These are phyloP conservation scores for Syngnathoides biaculeatus DNA, from an alignment of 2,113 vertebrate species.

Conservation along the genomic window DNA sequence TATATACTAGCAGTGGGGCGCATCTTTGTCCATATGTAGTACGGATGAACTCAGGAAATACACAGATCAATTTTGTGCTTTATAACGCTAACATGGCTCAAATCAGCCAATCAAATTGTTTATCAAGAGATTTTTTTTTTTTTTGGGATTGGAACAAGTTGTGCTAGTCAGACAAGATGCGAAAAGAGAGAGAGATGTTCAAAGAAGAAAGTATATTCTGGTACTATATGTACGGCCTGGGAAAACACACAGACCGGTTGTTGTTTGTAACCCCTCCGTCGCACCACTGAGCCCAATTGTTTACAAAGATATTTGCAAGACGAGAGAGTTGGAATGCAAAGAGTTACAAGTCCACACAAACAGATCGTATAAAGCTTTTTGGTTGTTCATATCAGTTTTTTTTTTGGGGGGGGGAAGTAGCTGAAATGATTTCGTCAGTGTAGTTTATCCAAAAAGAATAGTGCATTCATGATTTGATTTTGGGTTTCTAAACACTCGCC, in stretches of 20 bases:
- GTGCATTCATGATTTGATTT: slow-evolving; percentile 43
- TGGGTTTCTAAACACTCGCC: slow-evolving; percentile 48
- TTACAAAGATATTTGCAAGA: not conserved
- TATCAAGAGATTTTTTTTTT: too few species aligned
- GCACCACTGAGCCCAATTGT: not conserved
- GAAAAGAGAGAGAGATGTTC: too few species aligned
- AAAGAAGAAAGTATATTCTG: too few species aligned
- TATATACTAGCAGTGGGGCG: too few species aligned
- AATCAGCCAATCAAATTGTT: too few species aligned
- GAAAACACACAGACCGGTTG: too few species aligned
- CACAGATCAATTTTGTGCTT: not conserved
- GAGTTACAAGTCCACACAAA: not conserved
- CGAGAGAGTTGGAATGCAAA: not conserved
- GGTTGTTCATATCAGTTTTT: not conserved
- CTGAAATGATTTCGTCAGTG: not conserved
- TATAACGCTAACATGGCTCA: not conserved
- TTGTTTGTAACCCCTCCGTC: not conserved
- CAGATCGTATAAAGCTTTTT: not conserved
- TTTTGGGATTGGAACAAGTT: too few species aligned
- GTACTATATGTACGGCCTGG: too few species aligned
- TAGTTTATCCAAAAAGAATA: not conserved
- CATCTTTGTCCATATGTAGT: not conserved
- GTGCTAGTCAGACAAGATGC: too few species aligned
- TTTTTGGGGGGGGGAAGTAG: not conserved
- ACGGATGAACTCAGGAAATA: not conserved